Conservation (phyloP, 2,113 vertebrate species). For the Mandrillus leucophaeus region DNA sequence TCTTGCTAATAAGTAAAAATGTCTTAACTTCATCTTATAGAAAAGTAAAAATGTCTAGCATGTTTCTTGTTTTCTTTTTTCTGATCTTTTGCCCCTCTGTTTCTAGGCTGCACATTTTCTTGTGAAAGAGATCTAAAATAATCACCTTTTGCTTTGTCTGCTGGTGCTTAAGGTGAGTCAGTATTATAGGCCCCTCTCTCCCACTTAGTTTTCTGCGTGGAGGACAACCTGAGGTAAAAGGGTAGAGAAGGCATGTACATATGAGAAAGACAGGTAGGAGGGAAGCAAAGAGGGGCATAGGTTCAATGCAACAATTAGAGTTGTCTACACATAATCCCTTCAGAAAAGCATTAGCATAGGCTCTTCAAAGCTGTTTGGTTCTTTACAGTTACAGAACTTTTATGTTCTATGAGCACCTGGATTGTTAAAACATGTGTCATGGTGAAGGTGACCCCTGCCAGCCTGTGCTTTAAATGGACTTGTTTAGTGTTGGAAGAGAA, state of each 20-base stretch:
- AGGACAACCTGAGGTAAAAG: not conserved
- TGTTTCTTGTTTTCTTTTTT: constrained; percentile 29
- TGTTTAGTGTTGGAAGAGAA: not conserved
- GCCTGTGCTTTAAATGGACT: not conserved
- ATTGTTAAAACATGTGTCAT: not conserved
- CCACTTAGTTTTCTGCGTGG: not conserved
- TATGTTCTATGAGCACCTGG: not conserved
- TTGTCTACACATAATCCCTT: not conserved
- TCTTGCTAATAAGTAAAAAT: constrained; percentile 25
- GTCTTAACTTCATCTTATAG: not conserved
- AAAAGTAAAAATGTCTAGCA: not conserved
- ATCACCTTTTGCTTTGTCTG: not conserved
- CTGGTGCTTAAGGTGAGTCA: not conserved
- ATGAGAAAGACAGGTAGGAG: not conserved
- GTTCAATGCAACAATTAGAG: not conserved
- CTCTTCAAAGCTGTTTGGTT: not conserved
- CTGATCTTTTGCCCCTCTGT: constrained; percentile 10
- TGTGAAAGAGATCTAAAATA: not conserved
- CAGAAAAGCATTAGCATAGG: not conserved
- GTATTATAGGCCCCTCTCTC: not conserved
- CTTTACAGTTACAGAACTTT: not conserved
- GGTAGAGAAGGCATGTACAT: not conserved
- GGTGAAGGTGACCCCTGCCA: not conserved
- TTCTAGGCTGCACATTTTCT: not conserved
- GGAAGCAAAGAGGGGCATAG: not conserved